A percentile compares a stretch with the other conserved stretches of the same genome.
phyloP scores from a whole-genome alignment of 1,140 invertebrate species.

The Varroa destructor region DNA sequence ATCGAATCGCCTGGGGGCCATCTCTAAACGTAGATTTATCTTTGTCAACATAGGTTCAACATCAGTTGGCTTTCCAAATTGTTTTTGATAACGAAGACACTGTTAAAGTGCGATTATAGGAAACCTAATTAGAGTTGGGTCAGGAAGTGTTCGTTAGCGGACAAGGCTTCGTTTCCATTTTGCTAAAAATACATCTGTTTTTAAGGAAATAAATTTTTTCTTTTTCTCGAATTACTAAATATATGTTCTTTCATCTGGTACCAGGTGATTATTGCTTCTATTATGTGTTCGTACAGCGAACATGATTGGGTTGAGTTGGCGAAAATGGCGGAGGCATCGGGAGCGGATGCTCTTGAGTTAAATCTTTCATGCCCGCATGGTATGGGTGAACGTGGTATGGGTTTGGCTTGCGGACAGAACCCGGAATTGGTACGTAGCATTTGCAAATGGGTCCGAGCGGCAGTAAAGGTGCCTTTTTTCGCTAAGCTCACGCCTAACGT shows the following conservation, averaged over 20 bases:
- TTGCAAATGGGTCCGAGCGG: conserved; percentile 68
- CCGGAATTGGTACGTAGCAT: conserved; percentile 68
- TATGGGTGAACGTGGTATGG: conserved; percentile 96
- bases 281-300: conserved; percentile 82
- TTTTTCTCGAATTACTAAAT: too few relatives aligned
- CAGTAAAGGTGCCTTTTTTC: conserved; percentile 89
- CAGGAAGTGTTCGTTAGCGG: too few relatives aligned
- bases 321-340: conserved; percentile 53
- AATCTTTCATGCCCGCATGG: conserved; percentile 97
- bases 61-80: too few relatives aligned
- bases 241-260: conserved; percentile 30
- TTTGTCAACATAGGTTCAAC: too few relatives aligned
- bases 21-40: too few relatives aligned
- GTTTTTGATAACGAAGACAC: too few relatives aligned
- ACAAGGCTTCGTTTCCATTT: too few relatives aligned
- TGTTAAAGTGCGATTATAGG: too few relatives aligned
- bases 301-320: conserved; percentile 76
- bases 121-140: too few relatives aligned
- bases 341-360: conserved; percentile 83
- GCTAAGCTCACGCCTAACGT: conserved; percentile 95
- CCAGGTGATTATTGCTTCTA: conserved; percentile 83
- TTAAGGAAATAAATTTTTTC: too few relatives aligned
- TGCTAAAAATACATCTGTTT: too few relatives aligned
- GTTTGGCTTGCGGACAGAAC: conserved; percentile 88
- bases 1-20: too few relatives aligned